Conservation (phyloP, 2,888 invertebrate species). For the Acronicta aceris region DNA sequence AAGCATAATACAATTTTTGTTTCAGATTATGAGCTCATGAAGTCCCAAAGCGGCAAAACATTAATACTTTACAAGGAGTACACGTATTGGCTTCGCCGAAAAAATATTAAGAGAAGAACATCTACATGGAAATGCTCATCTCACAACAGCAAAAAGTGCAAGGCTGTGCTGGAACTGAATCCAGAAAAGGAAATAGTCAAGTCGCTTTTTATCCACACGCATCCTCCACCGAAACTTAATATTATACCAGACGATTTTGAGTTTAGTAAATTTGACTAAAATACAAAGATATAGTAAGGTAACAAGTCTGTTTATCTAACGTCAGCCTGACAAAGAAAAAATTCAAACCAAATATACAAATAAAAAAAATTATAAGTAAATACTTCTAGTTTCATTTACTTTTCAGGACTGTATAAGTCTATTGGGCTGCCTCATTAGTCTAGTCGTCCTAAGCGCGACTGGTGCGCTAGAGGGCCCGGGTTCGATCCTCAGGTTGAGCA, state of each 20-base stretch:
- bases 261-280: not conserved
- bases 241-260: not conserved
- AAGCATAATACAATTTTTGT: not conserved
- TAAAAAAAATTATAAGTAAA: too few species aligned
- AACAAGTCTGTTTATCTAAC: too few species aligned
- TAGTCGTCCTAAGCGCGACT: too few species aligned
- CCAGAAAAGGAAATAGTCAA: slow-evolving; percentile 16
- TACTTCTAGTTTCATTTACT: too few species aligned
- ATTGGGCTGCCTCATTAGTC: too few species aligned
- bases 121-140: slow-evolving; percentile 37
- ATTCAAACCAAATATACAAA: too few species aligned
- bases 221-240: slow-evolving; percentile 15
- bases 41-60: slow-evolving; percentile 8
- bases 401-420: too few species aligned
- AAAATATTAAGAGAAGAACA: slow-evolving; percentile 18
- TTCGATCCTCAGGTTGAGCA: too few species aligned
- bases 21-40: slow-evolving; percentile 26
- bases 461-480: too few species aligned
- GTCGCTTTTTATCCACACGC: slow-evolving; percentile 4
- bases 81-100: slow-evolving; percentile 25
- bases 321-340: too few species aligned
- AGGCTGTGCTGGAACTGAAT: slow-evolving; percentile 20
- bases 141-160: slow-evolving; percentile 34
- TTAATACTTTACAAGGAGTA: slow-evolving; percentile 31
- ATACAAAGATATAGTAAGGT: too few species aligned